phyloP scores from a whole-genome alignment of 2,888 invertebrate genomes.

The Drosophila neonasuta region DNA sequence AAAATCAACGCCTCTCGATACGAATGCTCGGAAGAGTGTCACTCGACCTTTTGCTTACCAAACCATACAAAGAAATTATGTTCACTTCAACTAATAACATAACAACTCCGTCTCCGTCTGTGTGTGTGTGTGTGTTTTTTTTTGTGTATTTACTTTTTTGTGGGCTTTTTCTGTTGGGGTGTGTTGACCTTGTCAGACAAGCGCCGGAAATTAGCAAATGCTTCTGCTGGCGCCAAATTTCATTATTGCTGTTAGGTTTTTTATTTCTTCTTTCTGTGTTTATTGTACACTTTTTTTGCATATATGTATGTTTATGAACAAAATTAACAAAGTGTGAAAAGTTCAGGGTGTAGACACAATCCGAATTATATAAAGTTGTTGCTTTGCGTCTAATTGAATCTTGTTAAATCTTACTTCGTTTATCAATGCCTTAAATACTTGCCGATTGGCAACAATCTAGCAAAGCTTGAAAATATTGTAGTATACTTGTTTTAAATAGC shows the following conservation, averaged over 20 bases:
- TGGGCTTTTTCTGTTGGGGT: constrained; percentile 50
- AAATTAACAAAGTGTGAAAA: constrained; percentile 73
- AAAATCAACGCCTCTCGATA: constrained; percentile 43
- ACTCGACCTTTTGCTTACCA: constrained; percentile 67
- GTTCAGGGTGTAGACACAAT: constrained; percentile 49
- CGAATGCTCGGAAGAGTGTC: constrained; percentile 66
- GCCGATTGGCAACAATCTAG: not conserved
- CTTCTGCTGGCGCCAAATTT: constrained; percentile 47
- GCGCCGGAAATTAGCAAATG: constrained; percentile 71
- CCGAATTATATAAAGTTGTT: constrained; percentile 5
- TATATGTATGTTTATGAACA: constrained; percentile 34
- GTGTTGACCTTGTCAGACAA: constrained; percentile 71
- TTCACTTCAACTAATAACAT: constrained; percentile 46
- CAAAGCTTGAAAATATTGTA: not conserved
- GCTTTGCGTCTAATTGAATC: constrained; percentile 1
- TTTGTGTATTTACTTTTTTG: constrained; percentile 21
- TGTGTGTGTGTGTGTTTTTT: too few species aligned
- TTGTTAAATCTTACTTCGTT: not conserved
- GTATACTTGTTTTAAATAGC: not conserved
- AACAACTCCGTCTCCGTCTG: constrained; percentile 5
- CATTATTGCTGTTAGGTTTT: constrained; percentile 13
- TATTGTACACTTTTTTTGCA: not conserved
- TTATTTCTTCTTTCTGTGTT: constrained; percentile 18
- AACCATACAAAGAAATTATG: constrained; percentile 66
- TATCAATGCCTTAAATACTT: constrained; percentile 8